A percentile compares a stretch with the other conserved stretches of the same genome.
Evolutionary conservation across 2,797 vertebrate genomes (phyloP).

Genomic region (Cheirogaleus major): DNA sequence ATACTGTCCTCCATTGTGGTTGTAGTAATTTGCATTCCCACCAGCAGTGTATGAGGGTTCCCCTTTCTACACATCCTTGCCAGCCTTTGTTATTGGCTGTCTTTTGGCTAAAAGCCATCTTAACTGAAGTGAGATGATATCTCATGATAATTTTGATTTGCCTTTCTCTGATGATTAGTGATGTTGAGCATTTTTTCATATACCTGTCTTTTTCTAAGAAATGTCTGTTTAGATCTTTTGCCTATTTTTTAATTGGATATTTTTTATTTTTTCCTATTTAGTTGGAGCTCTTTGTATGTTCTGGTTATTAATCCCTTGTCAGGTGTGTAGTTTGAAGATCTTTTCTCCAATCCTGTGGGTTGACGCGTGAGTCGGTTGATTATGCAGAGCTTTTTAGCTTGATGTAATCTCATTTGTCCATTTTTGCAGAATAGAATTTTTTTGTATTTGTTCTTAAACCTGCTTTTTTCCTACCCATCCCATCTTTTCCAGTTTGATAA

Average conservation of each 20-base stretch:
- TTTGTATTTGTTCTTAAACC: not conserved
- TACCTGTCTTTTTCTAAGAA: not conserved
- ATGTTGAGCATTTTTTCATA: not conserved
- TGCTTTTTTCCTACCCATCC: not conserved
- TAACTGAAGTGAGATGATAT: not conserved
- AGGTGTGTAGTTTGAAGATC: not conserved
- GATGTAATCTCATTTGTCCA: not conserved
- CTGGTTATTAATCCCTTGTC: not conserved
- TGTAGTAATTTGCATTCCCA: not conserved
- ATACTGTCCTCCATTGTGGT: not conserved
- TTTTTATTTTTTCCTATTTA: not conserved
- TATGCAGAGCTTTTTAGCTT: not conserved
- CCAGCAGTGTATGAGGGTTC: not conserved
- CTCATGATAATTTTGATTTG: not conserved
- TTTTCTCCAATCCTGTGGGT: not conserved
- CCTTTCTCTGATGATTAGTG: not conserved
- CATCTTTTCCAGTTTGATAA: not conserved
- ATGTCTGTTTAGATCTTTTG: not conserved
- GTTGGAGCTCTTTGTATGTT: not conserved
- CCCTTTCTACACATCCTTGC: not conserved
- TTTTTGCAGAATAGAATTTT: not conserved
- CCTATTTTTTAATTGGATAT: not conserved
- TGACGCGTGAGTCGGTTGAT: not conserved
- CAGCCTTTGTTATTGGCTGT: not conserved
- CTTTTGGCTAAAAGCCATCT: not conserved